phyloP scores from a whole-genome alignment of 2,888 invertebrate species.

The Tenthredo mesomela region DNA sequence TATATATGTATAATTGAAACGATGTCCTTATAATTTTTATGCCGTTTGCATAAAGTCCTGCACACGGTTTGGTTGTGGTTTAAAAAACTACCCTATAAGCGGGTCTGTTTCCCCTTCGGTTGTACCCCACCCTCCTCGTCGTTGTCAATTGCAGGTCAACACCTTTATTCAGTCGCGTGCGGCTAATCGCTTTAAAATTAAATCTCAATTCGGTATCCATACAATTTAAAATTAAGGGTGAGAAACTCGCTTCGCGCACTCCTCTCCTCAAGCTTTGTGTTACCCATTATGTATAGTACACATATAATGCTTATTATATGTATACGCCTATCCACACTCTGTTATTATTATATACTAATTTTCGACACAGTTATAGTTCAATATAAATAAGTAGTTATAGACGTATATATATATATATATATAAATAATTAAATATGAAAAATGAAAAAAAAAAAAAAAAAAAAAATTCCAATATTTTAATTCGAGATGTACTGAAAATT shows the following conservation, averaged over 20 bases:
- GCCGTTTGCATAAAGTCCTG: constrained; percentile 26
- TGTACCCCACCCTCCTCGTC: constrained; percentile 52
- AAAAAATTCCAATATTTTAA: neutral
- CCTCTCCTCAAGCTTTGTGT: neutral
- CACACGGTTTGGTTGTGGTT: constrained; percentile 12
- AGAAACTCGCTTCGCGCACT: constrained; percentile 20
- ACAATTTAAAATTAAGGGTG: constrained; percentile 49
- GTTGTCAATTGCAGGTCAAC: constrained; percentile 76
- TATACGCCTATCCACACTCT: neutral
- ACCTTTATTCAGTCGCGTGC: constrained; percentile 75
- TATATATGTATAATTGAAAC: constrained; percentile 26
- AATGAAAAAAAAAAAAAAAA: neutral
- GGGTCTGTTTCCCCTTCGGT: constrained; percentile 59
- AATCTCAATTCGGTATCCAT: constrained; percentile 61
- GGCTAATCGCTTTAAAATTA: constrained; percentile 76
- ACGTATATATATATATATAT: no score
- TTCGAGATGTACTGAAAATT: neutral
- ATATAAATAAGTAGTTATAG: no score
- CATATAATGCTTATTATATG: constrained; percentile 22
- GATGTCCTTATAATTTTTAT: constrained; percentile 29
- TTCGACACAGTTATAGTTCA: neutral
- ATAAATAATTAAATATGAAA: neutral
- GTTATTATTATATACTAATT: neutral
- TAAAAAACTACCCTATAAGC: constrained; percentile 43
- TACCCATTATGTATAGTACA: constrained; percentile 35